Base-by-base conservation (phyloP, 2,888 invertebrate species). In the Noctua comes region DNA sequence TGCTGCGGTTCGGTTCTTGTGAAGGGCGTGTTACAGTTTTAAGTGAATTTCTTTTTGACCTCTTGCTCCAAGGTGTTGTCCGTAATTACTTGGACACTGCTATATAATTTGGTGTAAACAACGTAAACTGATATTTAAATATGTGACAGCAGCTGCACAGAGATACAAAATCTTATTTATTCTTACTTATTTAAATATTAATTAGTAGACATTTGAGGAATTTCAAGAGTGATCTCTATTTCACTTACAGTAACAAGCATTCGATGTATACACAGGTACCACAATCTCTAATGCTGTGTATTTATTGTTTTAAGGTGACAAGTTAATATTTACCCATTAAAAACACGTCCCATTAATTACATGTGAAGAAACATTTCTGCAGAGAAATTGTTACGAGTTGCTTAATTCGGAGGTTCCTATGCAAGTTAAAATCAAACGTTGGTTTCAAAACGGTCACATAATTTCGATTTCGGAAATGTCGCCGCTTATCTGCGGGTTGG, bases 41-140 rank as follows among this genome's bases (percentile, higher is more conserved):
- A 95, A 96, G 95, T 96, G 96, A 96, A 96, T 96, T 97, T 96
- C 96, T 96, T 96, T 96, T 94, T 96, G 96, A 96, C 96, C 96
- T 96, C 96, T 96, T 92, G 95, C 92, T 94, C 93, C 96, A 96
- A 96, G 95, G 96, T 94, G 95, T 93, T 94, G 93, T 93, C 82
- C 91, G 93, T 95, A 96, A 96, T 96, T 96, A 94, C 93, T 93
- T 88, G 90, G 91, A 90, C 89, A 91, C 88, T 93, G 94, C 93
- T 92, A 95, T 94, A 94, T 94, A 95, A 96, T 95, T 96, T 95
- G 90, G 92, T 93, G 93, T 93, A 93, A 95, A 95, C 94, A 95
- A 94, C 93, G 91, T 92, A 93, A 94, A 87, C 91, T 95, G 95
- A 94, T 95, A 95, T 95, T 96, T 95, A 94, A 91, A 87, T 88